Conservation (phyloP, 2,113 vertebrate species). For the Hypomesus transpacificus region DNA sequence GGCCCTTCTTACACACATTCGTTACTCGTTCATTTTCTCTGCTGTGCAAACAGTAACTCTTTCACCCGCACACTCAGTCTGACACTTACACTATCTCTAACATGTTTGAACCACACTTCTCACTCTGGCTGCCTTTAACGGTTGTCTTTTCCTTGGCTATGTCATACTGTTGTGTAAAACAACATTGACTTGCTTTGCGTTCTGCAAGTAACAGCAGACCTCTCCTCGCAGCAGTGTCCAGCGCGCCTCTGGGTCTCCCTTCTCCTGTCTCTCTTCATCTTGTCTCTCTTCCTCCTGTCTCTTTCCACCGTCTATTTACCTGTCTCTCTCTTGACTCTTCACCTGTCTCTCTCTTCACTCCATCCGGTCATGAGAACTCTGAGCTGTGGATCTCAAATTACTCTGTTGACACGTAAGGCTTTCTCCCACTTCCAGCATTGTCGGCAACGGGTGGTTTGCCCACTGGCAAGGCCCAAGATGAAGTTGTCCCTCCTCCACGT, state of each 20-base stretch:
- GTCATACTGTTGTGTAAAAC: conserved; percentile 64
- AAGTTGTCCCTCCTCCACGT: conserved; percentile 27
- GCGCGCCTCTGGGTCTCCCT: too few species aligned
- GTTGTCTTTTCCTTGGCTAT: conserved; percentile 64
- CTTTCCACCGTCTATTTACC: conserved; percentile 2
- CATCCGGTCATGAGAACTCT: conserved; percentile 35
- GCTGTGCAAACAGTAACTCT: conserved; percentile 47
- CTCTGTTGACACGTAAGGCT: conserved; percentile 38
- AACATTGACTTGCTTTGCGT: conserved; percentile 59
- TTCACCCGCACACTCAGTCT: conserved; percentile 47
- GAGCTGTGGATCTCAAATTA: conserved; percentile 51
- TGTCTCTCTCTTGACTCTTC: conserved; percentile 26
- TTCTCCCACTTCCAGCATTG: conserved; percentile 66
- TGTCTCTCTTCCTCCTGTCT: too few species aligned
- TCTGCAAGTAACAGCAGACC: conserved; percentile 45
- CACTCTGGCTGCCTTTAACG: conserved; percentile 46
- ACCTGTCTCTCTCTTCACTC: conserved; percentile 30
- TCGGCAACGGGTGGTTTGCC: conserved; percentile 61
- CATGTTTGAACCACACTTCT: conserved; percentile 49
- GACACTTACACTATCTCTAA: conserved; percentile 49
- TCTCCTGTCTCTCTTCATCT: too few species aligned
- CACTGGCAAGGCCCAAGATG: conserved; percentile 51
- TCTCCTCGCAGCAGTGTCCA: conserved; percentile 11
- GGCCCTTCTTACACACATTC: conserved; percentile 48
- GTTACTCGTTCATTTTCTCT: conserved; percentile 39